Conservation (phyloP, 2,888 invertebrate species). For the Galerucella calmariensis region DNA sequence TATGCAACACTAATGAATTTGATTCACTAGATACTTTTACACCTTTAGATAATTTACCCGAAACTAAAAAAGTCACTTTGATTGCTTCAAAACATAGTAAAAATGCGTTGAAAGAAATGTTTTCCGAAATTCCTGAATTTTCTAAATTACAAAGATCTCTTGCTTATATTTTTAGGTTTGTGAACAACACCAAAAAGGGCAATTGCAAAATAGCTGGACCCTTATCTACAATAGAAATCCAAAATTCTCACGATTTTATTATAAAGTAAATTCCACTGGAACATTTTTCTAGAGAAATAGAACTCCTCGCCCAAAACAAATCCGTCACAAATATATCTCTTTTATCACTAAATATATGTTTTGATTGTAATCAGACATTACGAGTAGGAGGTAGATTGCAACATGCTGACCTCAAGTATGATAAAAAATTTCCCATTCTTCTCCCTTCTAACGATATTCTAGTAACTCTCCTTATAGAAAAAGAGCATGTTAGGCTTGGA, state of each 20-base stretch:
- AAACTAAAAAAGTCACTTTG: neutral
- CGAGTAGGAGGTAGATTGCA: neutral
- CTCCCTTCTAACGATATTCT: neutral
- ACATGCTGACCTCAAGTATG: neutral
- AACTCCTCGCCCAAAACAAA: neutral
- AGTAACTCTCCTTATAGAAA: neutral
- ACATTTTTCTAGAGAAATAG: neutral
- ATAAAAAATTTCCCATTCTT: neutral
- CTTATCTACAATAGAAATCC: neutral
- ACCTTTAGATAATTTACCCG: neutral
- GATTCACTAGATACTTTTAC: neutral
- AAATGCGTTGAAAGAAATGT: neutral
- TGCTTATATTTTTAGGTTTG: neutral
- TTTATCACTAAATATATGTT: neutral
- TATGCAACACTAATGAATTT: neutral
- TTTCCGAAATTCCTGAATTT: neutral
- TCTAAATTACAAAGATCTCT: constrained; percentile 2
- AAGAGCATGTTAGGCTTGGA: neutral
- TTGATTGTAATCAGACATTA: neutral
- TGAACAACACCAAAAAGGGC: neutral
- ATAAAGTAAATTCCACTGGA: neutral
- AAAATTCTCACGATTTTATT: constrained; percentile 8
- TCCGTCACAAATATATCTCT: neutral
- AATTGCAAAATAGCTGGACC: neutral
- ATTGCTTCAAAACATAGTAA: neutral